Evolutionary conservation across 2,888 invertebrate genomes (phyloP).

Genomic region (Latheticus oryzae): DNA sequence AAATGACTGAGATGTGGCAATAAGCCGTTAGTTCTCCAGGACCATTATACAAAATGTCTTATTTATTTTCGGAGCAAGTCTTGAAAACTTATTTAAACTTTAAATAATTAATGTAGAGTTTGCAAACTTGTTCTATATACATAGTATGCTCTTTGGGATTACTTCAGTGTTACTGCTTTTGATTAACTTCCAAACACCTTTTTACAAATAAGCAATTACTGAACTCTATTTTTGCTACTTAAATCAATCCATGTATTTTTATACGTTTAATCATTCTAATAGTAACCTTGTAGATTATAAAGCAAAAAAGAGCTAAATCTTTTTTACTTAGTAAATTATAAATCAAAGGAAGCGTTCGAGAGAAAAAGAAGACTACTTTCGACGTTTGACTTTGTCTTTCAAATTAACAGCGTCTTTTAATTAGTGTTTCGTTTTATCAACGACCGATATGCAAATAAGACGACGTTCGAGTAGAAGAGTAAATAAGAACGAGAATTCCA

Average conservation of each 20-base stretch:
- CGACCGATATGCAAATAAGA: constrained; percentile 25
- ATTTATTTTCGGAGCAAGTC: constrained; percentile 11
- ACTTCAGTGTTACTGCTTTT: constrained; percentile 2
- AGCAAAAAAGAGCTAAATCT: too few species aligned
- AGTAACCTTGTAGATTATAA: constrained; percentile 10
- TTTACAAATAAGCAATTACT: not conserved
- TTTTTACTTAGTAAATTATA: too few species aligned
- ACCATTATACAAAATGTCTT: constrained; percentile 2
- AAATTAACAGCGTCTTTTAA: constrained; percentile 23
- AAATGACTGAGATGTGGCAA: too few species aligned
- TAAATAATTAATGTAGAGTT: constrained; percentile 7
- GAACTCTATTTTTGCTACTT: too few species aligned
- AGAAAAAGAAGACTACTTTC: not conserved
- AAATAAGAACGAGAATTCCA: constrained; percentile 9
- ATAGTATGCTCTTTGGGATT: constrained; percentile 1
- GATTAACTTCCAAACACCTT: constrained; percentile 1
- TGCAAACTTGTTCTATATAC: not conserved
- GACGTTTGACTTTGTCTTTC: constrained; percentile 19
- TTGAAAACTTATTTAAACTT: constrained; percentile 5
- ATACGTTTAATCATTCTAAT: constrained; percentile 12
- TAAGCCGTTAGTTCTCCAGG: too few species aligned
- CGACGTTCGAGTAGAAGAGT: constrained; percentile 14
- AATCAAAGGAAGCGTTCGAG: constrained; percentile 21
- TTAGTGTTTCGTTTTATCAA: constrained; percentile 20
- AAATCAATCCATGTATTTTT: too few species aligned